Evolutionary conservation across 2,797 vertebrate genomes (phyloP).

Genomic region (Heterohyrax brucei): DNA sequence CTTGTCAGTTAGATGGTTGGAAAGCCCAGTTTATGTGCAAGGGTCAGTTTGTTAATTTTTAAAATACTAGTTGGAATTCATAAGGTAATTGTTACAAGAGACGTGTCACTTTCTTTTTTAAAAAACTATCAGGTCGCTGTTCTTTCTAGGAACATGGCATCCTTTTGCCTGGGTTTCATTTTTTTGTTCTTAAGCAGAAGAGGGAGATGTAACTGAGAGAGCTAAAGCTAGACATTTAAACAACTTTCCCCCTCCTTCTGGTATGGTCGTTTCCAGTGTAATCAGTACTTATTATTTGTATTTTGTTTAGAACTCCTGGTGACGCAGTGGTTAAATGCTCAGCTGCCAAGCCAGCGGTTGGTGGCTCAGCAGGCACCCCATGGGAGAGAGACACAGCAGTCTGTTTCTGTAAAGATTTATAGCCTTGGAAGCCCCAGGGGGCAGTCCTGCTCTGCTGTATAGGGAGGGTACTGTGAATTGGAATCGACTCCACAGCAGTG

Average conservation of each 20-base stretch:
- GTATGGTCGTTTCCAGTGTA: conserved; percentile 56
- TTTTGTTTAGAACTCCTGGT: not conserved
- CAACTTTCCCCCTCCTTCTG: not conserved
- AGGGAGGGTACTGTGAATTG: no score
- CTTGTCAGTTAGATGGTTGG: conserved; percentile 40
- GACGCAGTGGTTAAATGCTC: no score
- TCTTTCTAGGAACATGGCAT: conserved; percentile 42
- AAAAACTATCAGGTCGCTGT: not conserved
- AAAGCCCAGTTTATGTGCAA: conserved; percentile 23
- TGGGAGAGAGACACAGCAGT: no score
- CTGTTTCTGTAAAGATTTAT: no score
- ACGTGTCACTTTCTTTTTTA: not conserved
- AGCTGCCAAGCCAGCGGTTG: no score
- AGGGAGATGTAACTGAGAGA: not conserved
- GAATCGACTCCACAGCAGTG: not conserved
- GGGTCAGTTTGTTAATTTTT: conserved; percentile 49
- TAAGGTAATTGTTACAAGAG: conserved; percentile 56
- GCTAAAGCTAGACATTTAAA: conserved; percentile 45
- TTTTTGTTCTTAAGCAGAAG: conserved; percentile 63
- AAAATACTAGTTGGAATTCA: conserved; percentile 27
- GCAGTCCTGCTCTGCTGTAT: no score
- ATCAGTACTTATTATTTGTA: conserved; percentile 46
- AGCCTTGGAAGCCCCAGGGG: no score
- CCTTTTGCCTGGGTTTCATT: conserved; percentile 20
- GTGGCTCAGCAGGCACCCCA: no score